These are phyloP conservation scores for Cydia splendana DNA, from an alignment of 1,140 invertebrate species.

Conservation along the genomic window DNA sequence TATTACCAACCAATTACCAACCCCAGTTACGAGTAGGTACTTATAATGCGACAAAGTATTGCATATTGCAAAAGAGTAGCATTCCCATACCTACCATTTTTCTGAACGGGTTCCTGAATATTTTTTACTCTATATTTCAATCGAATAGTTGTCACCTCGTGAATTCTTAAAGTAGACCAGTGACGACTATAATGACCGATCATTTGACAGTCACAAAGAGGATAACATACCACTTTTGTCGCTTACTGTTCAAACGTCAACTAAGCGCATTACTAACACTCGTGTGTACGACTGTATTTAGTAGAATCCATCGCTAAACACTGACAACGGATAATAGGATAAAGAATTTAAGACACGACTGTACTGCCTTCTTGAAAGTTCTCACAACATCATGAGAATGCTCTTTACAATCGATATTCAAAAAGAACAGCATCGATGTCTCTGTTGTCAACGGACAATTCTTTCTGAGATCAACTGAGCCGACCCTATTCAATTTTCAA, in stretches of 20 bases:
- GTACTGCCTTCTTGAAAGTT: conserved; percentile 64
- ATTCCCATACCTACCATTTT: too few relatives aligned
- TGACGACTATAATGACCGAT: conserved; percentile 2
- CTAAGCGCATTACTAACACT: conserved; percentile 18
- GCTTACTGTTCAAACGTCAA: not conserved
- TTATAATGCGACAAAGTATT: too few relatives aligned
- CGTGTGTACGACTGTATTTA: conserved; percentile 4
- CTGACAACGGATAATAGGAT: conserved; percentile 49
- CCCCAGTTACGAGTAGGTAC: too few relatives aligned
- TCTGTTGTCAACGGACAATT: conserved; percentile 79
- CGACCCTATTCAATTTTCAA: conserved; percentile 40
- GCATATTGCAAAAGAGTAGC: too few relatives aligned
- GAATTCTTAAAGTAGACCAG: not conserved
- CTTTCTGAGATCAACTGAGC: conserved; percentile 63
- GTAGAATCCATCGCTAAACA: conserved; percentile 18
- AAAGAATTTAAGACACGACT: conserved; percentile 71
- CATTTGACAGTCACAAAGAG: conserved; percentile 7
- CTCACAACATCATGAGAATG: conserved; percentile 77
- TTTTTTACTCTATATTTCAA: too few relatives aligned
- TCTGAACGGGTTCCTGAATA: too few relatives aligned
- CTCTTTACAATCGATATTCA: conserved; percentile 79
- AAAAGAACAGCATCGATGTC: conserved; percentile 78
- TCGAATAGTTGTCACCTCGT: too few relatives aligned
- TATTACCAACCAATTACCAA: too few relatives aligned
- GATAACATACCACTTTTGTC: conserved; percentile 14